Percentiles rank a stretch among this genome's conserved stretches.
Evolutionary conservation across 1,140 invertebrate genomes (phyloP).

Genomic region (Scaptodrosophila lebanonensis): DNA sequence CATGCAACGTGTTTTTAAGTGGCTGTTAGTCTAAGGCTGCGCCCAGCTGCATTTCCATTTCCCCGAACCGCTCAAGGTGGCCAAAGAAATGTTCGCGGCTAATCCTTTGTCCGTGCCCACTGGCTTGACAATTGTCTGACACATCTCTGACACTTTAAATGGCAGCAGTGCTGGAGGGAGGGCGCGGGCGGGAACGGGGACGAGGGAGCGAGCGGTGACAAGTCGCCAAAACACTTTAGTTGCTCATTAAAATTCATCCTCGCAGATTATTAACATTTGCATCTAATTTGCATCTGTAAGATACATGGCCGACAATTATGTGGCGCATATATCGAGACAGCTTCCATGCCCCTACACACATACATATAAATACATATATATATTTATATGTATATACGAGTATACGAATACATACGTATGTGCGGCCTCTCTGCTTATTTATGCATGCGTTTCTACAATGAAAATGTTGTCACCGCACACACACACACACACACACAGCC

Average conservation of each 20-base stretch:
- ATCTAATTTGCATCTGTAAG: slow-evolving; percentile 73
- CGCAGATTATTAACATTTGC: slow-evolving; percentile 75
- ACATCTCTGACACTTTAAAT: slow-evolving; percentile 47
- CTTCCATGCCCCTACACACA: no score
- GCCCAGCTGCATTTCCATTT: no score
- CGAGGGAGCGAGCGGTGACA: slow-evolving; percentile 43
- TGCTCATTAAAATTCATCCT: slow-evolving; percentile 72
- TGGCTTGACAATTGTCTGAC: no score
- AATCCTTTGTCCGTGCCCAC: no score
- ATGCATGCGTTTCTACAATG: slow-evolving; percentile 62
- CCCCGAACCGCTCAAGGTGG: no score
- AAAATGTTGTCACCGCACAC: slow-evolving; percentile 47
- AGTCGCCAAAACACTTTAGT: slow-evolving; percentile 69
- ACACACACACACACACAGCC: slow-evolving; percentile 22
- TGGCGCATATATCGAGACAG: slow-evolving; percentile 49
- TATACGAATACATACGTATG: background rate
- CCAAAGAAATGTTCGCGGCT: slow-evolving; percentile 59
- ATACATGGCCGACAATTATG: slow-evolving; percentile 74
- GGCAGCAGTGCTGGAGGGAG: slow-evolving; percentile 3
- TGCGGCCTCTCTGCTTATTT: slow-evolving; percentile 40
- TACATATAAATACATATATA: no score
- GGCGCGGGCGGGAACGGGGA: background rate
- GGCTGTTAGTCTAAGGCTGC: no score
- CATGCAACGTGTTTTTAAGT: no score
- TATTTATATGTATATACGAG: background rate